Base-by-base conservation (phyloP, 2,888 invertebrate genomes). In the Acrobasis suavella region DNA sequence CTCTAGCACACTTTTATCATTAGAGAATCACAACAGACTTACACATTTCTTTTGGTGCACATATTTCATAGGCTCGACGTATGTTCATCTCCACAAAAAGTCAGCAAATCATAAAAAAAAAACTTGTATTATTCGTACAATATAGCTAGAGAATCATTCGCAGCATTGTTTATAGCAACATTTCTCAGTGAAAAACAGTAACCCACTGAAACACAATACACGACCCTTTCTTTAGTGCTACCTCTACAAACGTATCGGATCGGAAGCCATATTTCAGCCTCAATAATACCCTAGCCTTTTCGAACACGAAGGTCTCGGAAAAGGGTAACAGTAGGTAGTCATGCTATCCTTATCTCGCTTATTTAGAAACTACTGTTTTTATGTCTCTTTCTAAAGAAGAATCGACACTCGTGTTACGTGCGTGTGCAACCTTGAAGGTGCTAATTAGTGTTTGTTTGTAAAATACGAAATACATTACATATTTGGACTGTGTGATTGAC, bases 371-470 rank as follows among this genome's bases (percentile, higher is more conserved):
- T 14, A 14, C 5, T 14, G 46, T 46, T 6, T 42, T 42, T 42
- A 42, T 46, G 46, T n/a, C 46, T 46, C 46, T 46, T 12, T 46
- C 10, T 46, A 46, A 46, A 46, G 46, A 22, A 52, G 52, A n/a
- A 52, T 52, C 52, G 17, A 51, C 51, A 52, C n/a, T 14, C 32
- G 10, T 52, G 32, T 32, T 14, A 32, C 32, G 52, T 52, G 32
- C 32, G 32, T 52, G 52, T 32, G 32, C 52, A 14, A 52, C 52
- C 32, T 52, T 22, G 52, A n/a, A 52, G 32, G 52, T 52, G 52
- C 52, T 52, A 52, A 52, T 52, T 52, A n/a, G 52, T 32, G 22
- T 22, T 22, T 12, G 9, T 51, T 14, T 17, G 9, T 12, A 17
- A 22, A 17, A 9, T 51, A 51, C 22, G 15, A 22, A 12, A 22